Evolutionary conservation across 1,140 invertebrate species (phyloP).

Genomic region (Bombyx mandarina): DNA sequence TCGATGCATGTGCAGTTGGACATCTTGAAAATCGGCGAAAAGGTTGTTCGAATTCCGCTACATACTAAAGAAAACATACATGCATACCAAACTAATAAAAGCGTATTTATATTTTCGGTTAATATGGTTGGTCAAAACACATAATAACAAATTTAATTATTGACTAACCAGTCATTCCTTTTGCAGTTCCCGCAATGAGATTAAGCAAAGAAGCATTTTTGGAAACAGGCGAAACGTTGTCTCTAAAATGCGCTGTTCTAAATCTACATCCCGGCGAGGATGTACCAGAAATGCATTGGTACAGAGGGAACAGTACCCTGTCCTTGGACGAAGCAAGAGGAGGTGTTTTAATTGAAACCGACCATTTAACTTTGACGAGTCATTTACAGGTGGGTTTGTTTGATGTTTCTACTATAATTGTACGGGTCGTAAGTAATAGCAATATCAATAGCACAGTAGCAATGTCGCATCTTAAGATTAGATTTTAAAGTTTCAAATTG

Average conservation of each 20-base stretch:
- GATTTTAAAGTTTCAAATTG: too few relatives aligned
- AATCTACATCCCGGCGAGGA: slow-evolving; percentile 38
- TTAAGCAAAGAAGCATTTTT: slow-evolving; percentile 58
- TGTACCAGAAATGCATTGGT: slow-evolving; percentile 41
- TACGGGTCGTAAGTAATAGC: too few relatives aligned
- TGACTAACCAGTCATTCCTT: slow-evolving; percentile 9
- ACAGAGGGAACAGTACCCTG: slow-evolving; percentile 36
- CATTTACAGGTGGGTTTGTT: slow-evolving; percentile 47
- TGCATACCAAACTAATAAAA: too few relatives aligned
- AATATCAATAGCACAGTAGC: too few relatives aligned
- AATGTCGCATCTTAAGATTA: too few relatives aligned
- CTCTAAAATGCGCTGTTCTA: slow-evolving; percentile 47
- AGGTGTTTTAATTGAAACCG: slow-evolving; percentile 53
- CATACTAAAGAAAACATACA: too few relatives aligned
- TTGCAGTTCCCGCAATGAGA: slow-evolving; percentile 55
- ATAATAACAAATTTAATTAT: too few relatives aligned
- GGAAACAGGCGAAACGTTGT: slow-evolving; percentile 53
- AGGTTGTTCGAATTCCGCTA: too few relatives aligned
- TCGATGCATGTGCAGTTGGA: too few relatives aligned
- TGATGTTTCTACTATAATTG: neutral
- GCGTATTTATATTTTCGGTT: too few relatives aligned
- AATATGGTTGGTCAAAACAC: too few relatives aligned
- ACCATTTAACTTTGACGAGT: slow-evolving; percentile 47
- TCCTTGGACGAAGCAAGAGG: slow-evolving; percentile 52
- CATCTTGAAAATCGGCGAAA: too few relatives aligned